These are phyloP conservation scores for Tonatia bakeri DNA, from an alignment of 2,113 vertebrate genomes.

Conservation along the genomic window DNA sequence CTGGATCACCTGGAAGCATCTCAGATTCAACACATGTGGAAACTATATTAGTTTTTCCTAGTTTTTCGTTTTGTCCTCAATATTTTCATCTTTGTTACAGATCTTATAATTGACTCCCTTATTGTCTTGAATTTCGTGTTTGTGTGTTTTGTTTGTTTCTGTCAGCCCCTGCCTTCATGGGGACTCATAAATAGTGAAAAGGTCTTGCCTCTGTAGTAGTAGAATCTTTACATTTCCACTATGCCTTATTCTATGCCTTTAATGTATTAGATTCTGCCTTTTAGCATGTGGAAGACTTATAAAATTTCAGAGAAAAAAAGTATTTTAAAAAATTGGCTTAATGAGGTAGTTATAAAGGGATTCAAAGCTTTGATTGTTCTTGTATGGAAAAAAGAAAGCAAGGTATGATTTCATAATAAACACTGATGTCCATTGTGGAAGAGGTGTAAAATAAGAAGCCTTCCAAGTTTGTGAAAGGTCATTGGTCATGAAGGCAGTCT, in stretches of 20 bases:
- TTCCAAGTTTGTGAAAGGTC: not conserved
- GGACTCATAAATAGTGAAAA: not conserved
- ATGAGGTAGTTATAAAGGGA: not conserved
- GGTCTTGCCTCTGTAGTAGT: not conserved
- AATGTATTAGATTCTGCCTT: not conserved
- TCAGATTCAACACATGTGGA: not conserved
- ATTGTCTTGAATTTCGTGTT: not conserved
- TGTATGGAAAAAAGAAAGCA: not conserved
- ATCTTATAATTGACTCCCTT: not conserved
- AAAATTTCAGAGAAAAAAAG: not conserved
- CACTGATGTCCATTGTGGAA: not conserved
- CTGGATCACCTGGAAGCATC: not conserved
- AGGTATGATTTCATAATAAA: not conserved
- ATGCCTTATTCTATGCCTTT: not conserved
- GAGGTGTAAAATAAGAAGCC: not conserved
- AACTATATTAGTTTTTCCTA: not conserved
- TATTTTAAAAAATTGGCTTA: not conserved
- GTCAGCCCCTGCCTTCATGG: accelerated
- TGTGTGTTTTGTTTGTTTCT: not conserved
- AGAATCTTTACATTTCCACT: not conserved
- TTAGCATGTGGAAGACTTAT: not conserved
- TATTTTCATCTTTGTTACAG: not conserved
- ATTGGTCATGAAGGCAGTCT: not conserved
- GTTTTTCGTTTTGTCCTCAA: not conserved
- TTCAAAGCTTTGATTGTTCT: not conserved